Conservation (phyloP, 1,140 invertebrate species). For the Samia ricini region DNA sequence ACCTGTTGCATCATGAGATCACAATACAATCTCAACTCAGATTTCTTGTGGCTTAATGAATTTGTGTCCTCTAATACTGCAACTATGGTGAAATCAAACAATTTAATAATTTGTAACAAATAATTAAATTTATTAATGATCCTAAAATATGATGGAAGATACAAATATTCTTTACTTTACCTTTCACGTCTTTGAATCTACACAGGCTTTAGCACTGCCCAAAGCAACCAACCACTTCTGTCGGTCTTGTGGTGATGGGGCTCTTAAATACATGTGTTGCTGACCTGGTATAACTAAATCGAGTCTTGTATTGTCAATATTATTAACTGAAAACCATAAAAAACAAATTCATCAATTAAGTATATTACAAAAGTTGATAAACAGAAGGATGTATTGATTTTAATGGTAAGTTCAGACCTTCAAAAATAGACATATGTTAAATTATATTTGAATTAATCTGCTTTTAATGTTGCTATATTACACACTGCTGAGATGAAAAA, state of each 20-base stretch:
- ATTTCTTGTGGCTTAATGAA: conserved; percentile 83
- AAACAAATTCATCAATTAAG: conserved; percentile 4
- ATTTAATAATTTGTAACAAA: background rate
- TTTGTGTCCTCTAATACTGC: conserved; percentile 49
- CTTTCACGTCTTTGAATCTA: conserved; percentile 67
- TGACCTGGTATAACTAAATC: conserved; percentile 90
- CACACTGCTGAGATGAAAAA: too few species aligned
- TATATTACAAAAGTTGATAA: background rate
- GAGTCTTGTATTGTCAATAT: conserved; percentile 83
- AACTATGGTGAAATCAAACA: conserved; percentile 25
- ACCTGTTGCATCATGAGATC: conserved; percentile 92
- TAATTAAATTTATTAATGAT: background rate
- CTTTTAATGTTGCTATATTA: too few species aligned
- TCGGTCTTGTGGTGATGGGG: conserved; percentile 85
- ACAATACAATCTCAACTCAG: conserved; percentile 88
- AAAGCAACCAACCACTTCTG: conserved; percentile 90
- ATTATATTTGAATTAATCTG: too few species aligned
- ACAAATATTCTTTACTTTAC: conserved; percentile 22
- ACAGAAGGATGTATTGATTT: too few species aligned
- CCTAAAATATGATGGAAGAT: background rate
- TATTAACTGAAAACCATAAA: conserved; percentile 79
- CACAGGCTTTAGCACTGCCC: conserved; percentile 88
- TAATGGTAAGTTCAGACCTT: too few species aligned
- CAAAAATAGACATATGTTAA: too few species aligned
- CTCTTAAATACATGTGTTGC: conserved; percentile 88